phyloP scores from a whole-genome alignment of 2,797 vertebrate genomes.

The Peromyscus melanophrys region DNA sequence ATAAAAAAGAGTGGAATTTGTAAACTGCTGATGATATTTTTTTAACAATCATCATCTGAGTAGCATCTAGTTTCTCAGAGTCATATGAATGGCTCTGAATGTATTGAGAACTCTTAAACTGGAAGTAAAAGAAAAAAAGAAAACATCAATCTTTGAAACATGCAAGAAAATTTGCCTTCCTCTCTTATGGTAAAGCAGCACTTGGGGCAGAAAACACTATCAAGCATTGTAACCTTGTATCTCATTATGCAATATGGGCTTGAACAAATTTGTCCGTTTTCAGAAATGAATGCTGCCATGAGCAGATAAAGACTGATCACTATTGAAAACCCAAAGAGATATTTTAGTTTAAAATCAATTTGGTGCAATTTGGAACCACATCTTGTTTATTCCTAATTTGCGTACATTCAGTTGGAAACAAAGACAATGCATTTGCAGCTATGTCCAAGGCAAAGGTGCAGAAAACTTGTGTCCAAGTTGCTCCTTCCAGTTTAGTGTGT shows the following conservation, averaged over 20 bases:
- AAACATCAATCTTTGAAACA: not conserved
- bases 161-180: slow-evolving; percentile 22
- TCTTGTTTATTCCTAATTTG: slow-evolving; percentile 61
- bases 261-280: slow-evolving; percentile 69
- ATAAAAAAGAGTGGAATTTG: not conserved
- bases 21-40: not conserved
- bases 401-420: slow-evolving; percentile 32
- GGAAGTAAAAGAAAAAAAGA: slow-evolving; percentile 18
- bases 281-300: slow-evolving; percentile 48
- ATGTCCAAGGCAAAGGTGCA: not conserved
- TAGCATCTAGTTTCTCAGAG: not conserved
- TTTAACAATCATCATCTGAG: not conserved
- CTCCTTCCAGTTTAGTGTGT: not conserved
- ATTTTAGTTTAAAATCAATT: slow-evolving; percentile 71
- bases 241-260: slow-evolving; percentile 64
- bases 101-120: not conserved
- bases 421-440: not conserved
- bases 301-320: slow-evolving; percentile 61
- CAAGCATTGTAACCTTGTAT: not conserved
- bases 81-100: not conserved
- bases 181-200: not conserved
- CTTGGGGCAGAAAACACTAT: slow-evolving; percentile 49
- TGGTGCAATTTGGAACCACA: slow-evolving; percentile 42
- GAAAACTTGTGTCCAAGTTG: not conserved
- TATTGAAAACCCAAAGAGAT: slow-evolving; percentile 38